phyloP scores from a whole-genome alignment of 2,888 invertebrate species.

The Teleiodes luculella region DNA sequence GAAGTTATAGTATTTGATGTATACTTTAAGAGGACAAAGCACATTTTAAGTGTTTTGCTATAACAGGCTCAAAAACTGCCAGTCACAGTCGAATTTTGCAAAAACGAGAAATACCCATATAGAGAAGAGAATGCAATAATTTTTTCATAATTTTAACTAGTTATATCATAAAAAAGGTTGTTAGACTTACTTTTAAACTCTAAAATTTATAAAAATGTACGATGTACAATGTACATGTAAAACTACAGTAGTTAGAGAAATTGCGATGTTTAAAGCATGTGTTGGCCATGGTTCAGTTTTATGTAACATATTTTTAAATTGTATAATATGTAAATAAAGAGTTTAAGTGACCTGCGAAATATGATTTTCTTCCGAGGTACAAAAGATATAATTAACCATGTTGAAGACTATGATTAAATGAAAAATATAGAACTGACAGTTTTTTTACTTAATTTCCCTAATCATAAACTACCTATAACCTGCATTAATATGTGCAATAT shows the following conservation, averaged over 20 bases:
- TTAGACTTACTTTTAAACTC: conserved; percentile 54
- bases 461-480: not conserved
- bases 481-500: not conserved
- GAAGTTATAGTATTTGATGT: too few relatives aligned
- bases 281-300: conserved; percentile 53
- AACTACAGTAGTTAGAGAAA: conserved; percentile 67
- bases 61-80: too few relatives aligned
- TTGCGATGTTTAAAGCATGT: conserved; percentile 58
- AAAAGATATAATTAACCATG: conserved; percentile 75
- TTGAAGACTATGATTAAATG: conserved; percentile 76
- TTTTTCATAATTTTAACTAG: conserved; percentile 66
- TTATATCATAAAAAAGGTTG: conserved; percentile 53
- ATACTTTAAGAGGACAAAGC: too few relatives aligned
- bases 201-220: conserved; percentile 58
- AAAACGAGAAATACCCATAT: too few relatives aligned
- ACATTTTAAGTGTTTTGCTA: too few relatives aligned
- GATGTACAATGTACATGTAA: conserved; percentile 72
- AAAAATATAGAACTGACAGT: conserved; percentile 52
- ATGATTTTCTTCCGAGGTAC: conserved; percentile 78
- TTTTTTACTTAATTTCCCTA: conserved; percentile 35
- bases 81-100: too few relatives aligned
- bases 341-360: conserved; percentile 72
- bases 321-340: conserved; percentile 76
- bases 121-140: conserved; percentile 63
- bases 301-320: conserved; percentile 67